Percentiles rank a stretch among this genome's conserved stretches.
Conservation (phyloP, 2,797 vertebrate genomes). For the Helostoma temminkii region DNA sequence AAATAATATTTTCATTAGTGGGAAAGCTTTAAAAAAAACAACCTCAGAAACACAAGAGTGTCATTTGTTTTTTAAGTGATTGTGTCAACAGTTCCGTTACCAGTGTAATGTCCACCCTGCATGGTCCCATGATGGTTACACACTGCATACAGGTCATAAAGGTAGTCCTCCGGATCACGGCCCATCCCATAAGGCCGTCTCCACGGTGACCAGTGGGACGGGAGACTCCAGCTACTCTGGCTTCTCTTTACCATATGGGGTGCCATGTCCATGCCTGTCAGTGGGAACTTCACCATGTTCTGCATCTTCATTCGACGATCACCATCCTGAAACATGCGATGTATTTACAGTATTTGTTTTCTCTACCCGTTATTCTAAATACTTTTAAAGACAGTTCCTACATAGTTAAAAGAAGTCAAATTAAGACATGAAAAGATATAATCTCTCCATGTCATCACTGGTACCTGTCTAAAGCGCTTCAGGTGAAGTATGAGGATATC, state of each 20-base stretch:
- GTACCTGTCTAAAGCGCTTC: constrained; percentile 96
- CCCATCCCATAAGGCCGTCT: constrained; percentile 95
- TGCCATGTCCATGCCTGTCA: constrained; percentile 96
- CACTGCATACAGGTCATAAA: constrained; percentile 97
- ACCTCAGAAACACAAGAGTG: neutral
- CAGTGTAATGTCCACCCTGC: constrained; percentile 98
- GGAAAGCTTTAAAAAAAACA: neutral
- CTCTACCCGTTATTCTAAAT: neutral
- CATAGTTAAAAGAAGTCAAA: no score
- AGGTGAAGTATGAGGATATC: constrained; percentile 98
- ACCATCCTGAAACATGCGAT: constrained; percentile 87
- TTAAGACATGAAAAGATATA: neutral
- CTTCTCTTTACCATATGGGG: constrained; percentile 98
- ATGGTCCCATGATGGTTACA: constrained; percentile 99
- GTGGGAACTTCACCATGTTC: constrained; percentile 96
- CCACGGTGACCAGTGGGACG: constrained; percentile 99
- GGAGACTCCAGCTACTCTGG: constrained; percentile 99
- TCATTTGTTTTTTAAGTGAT: neutral
- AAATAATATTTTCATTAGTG: neutral
- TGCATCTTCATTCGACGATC: constrained; percentile 96
- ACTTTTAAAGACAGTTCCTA: neutral
- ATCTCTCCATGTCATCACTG: neutral
- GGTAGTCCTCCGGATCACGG: constrained; percentile 96
- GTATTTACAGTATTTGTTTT: neutral
- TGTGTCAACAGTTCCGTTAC: constrained; percentile 64